Evolutionary conservation across 2,888 invertebrate species (phyloP), one percentile per base, ranked within the genome.

Genomic region (Drosophila leonis): DNA sequence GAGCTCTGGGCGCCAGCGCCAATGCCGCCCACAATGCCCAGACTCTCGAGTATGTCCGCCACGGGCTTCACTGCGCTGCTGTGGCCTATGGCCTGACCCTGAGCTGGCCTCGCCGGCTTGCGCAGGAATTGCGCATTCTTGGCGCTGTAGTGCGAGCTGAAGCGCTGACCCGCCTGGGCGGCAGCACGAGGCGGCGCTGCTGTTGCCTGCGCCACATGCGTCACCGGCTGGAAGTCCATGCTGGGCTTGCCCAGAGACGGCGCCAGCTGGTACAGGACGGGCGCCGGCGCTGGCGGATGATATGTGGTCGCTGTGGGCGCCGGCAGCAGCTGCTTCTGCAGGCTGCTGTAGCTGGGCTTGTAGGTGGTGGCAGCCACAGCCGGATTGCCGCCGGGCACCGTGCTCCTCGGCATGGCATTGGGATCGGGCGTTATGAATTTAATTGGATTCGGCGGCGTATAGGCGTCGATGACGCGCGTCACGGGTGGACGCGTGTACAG

Each of bases 321-420:
- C 65, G 84, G 65, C n/a, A 62, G 57, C 57, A 82, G 56, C 65
- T 83, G 76, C 65, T 67, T 90, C 12, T 18, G 60, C 55, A 52
- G 61, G 41, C 39, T 48, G n/a, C 61, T 54, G 42, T 93, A 90
- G 9, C 93, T 93, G 8, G 94, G 93, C 62, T 93, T 92, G 76
- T 94, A 94, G 1, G 94, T 94, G 8, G 94, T 93, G 27, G 93
- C 93, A n/a, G 91, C 92, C 39, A 92, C 72, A 31, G 93, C 93
- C 1, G 90, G 85, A 83, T 88, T 86, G 9, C 83, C 89, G 0
- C 85, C 84, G 1, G 89, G 83, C 13, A 88, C 85, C 10, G 91
- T 92, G 8, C 84, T 83, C 18, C 91, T 85, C 0, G 90, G 90
- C 29, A 87, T 65, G 0, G 88, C 82, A 5, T 80, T 81, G 0